Conservation (phyloP, 2,888 invertebrate genomes). For the Horisme vitalbata region DNA sequence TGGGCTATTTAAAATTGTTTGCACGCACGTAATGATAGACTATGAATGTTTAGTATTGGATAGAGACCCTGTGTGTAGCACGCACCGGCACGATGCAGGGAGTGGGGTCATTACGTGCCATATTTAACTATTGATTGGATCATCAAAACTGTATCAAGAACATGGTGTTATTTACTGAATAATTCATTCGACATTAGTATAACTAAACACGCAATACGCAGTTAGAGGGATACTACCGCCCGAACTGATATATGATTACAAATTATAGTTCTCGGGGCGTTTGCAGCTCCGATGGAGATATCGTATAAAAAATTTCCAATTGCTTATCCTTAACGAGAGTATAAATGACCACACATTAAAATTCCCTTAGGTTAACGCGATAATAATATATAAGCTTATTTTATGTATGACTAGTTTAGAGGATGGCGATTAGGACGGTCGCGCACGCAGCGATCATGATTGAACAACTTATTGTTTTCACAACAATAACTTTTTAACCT, state of each 20-base stretch:
- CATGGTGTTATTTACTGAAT: slow-evolving; percentile 70
- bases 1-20: slow-evolving; percentile 68
- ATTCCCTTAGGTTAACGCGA: slow-evolving; percentile 54
- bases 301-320: slow-evolving; percentile 41
- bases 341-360: slow-evolving; percentile 52
- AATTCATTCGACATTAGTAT: slow-evolving; percentile 70
- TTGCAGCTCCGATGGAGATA: slow-evolving; percentile 47
- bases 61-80: slow-evolving; percentile 56
- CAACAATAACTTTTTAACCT: slow-evolving; percentile 67
- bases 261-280: slow-evolving; percentile 42
- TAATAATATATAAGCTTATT: slow-evolving; percentile 64
- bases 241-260: slow-evolving; percentile 53
- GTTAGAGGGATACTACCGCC: slow-evolving; percentile 49
- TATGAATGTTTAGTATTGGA: slow-evolving; percentile 58
- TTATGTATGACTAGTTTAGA: slow-evolving; percentile 79
- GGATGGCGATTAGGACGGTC: slow-evolving; percentile 82
- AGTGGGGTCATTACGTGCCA: slow-evolving; percentile 58
- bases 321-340: slow-evolving; percentile 42
- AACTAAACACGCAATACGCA: slow-evolving; percentile 68
- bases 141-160: slow-evolving; percentile 64
- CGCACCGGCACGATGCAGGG: slow-evolving; percentile 68
- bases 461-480: slow-evolving; percentile 62
- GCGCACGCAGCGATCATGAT: slow-evolving; percentile 73
- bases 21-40: slow-evolving; percentile 69
- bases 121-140: slow-evolving; percentile 60